These are phyloP conservation scores for Eutolmus rufibarbis DNA, from an alignment of 2,888 invertebrate species.

Conservation along the genomic window DNA sequence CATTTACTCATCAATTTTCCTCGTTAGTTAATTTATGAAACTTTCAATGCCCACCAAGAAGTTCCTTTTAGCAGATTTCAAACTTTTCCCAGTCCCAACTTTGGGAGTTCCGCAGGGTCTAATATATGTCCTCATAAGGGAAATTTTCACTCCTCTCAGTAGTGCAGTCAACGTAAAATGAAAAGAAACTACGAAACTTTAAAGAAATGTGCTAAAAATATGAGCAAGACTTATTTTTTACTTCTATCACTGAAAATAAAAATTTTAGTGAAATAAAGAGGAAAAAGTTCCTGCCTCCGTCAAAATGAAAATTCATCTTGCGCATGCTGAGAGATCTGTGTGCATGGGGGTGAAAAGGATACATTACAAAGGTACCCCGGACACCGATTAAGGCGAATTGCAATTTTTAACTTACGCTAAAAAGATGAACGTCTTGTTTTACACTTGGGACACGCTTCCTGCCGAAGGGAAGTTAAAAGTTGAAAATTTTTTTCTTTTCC, in stretches of 20 bases:
- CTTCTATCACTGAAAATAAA: background rate
- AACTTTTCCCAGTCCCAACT: background rate
- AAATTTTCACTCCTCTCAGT: background rate
- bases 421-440: conserved; percentile 27
- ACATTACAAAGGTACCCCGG: conserved; percentile 10
- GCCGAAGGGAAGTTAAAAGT: background rate
- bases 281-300: background rate
- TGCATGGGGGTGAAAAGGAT: background rate
- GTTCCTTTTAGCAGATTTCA: background rate
- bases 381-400: conserved; percentile 27
- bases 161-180: background rate
- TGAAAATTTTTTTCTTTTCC: background rate
- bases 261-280: background rate
- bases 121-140: background rate
- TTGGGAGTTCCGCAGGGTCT: background rate
- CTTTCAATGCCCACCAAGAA: background rate
- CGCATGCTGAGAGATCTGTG: background rate
- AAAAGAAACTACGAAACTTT: background rate
- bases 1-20: background rate
- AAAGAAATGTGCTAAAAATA: background rate
- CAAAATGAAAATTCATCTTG: background rate
- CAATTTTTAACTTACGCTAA: conserved; percentile 13
- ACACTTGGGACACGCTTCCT: conserved; percentile 2
- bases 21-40: background rate
- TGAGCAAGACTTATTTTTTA: background rate